Evolutionary conservation across 2,113 vertebrate species (phyloP), one percentile per base, ranked within the genome.

Genomic region (Theristicus caerulescens): DNA sequence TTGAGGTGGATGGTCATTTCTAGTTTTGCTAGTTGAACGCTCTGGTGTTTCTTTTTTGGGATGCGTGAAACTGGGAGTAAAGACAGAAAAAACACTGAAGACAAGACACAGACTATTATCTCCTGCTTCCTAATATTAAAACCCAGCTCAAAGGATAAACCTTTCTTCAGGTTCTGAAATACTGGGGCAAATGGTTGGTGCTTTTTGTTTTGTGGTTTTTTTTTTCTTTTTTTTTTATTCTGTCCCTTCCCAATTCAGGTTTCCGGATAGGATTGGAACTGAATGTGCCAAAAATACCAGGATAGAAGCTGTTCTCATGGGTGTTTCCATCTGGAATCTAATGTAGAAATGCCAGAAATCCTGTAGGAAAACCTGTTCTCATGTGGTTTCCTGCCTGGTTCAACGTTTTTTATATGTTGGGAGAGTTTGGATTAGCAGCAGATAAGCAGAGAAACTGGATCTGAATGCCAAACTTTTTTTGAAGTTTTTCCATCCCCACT

Each of bases 321-420:
- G 96, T 97, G 96, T 97, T 97, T 97, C 97, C 97, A 97, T 97
- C 96, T 97, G 97, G 93, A 97, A 97, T 97, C 89, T 95, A 96
- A 96, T 96, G 95, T 93, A 97, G 90, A 96, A 96, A 97, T 97
- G 96, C 97, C 97, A 97, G 96, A 96, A 97, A 97, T 97, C 94
- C 94, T 97, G 93, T 92, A 97, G 96, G 96, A 97, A 97, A 97
- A 97, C 97, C 97, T 97, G 97, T 97, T 97, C 96, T 96, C 94
- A 54, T 97, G 97, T 97, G 97, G 93, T 97, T 97, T 97, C 94
- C 97, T 97, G 97, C 95, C 96, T 25, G 79, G 58, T 96, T 91
- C 87, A 95, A 95, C 91, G 5, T 95, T 97, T 97, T 96, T 96
- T 93, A 97, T 97, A 97, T 97, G 96, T 94, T 95, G 93, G 96